Evolutionary conservation across 2,888 invertebrate genomes (phyloP).

Genomic region (Pterostichus niger): DNA sequence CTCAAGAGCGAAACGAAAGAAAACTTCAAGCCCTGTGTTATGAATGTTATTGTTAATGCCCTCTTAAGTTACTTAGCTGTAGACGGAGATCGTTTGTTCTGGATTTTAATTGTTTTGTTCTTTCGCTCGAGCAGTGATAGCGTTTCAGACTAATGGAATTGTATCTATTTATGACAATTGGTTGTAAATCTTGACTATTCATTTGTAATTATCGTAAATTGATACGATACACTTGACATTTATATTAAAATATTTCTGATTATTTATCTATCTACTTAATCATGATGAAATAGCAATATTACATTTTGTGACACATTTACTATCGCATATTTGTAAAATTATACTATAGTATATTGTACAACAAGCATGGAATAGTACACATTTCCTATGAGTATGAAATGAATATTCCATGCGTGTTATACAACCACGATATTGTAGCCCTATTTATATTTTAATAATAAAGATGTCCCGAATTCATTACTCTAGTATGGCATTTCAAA

Average conservation of each 20-base stretch:
- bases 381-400: too few relatives aligned
- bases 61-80: conserved; percentile 40
- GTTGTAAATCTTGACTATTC: conserved; percentile 27
- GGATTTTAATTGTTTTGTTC: conserved; percentile 62
- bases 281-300: not conserved
- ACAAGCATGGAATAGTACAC: too few relatives aligned
- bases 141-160: conserved; percentile 60
- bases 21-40: conserved; percentile 35
- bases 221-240: conserved; percentile 21
- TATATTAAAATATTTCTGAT: conserved; percentile 18
- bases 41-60: conserved; percentile 61
- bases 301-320: too few relatives aligned
- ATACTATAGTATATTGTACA: too few relatives aligned
- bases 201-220: conserved; percentile 47
- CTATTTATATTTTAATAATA: too few relatives aligned
- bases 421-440: too few relatives aligned
- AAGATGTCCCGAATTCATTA: too few relatives aligned
- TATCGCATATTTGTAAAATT: too few relatives aligned
- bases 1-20: not conserved
- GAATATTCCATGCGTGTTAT: too few relatives aligned
- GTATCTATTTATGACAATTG: conserved; percentile 61
- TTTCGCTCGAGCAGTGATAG: conserved; percentile 21
- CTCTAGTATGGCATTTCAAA: too few relatives aligned
- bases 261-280: not conserved
- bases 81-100: conserved; percentile 45